Evolutionary conservation across 2,113 vertebrate genomes (phyloP).

Genomic region (Oreochromis spilurus): DNA sequence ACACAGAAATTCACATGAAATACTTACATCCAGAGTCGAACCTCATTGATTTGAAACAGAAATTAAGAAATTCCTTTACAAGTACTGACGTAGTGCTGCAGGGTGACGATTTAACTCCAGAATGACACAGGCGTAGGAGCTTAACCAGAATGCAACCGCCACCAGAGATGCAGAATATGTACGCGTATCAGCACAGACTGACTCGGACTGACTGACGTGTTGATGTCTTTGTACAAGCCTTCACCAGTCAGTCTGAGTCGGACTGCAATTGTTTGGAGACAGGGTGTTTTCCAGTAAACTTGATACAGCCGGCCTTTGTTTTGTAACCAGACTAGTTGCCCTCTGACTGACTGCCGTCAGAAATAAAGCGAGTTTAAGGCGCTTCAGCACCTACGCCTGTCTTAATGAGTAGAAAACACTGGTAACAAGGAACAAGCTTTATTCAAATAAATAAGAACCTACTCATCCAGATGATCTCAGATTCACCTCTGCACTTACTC

Average conservation of each 20-base stretch:
- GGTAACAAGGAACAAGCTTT: not conserved
- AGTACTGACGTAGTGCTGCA: not conserved
- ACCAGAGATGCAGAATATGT: not conserved
- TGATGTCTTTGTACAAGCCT: not conserved
- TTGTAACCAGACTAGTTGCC: not conserved
- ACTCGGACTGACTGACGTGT: not conserved
- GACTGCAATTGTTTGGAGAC: not conserved
- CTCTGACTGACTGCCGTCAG: not conserved
- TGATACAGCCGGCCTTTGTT: not conserved
- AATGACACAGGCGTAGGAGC: not conserved
- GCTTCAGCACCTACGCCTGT: not conserved
- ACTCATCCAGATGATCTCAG: not conserved
- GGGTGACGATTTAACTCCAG: not conserved
- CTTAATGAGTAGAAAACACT: not conserved
- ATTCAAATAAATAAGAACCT: not conserved
- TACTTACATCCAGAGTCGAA: not conserved
- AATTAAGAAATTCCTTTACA: not conserved
- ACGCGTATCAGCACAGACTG: fast-evolving
- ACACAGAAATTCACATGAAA: not conserved
- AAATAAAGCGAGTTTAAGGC: not conserved
- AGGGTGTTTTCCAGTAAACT: not conserved
- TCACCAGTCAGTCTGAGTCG: not conserved
- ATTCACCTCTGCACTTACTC: not conserved
- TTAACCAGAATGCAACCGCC: not conserved
- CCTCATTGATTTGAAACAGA: not conserved